These are phyloP conservation scores for Eurypyga helias DNA, from an alignment of 2,113 vertebrate species.

Conservation along the genomic window DNA sequence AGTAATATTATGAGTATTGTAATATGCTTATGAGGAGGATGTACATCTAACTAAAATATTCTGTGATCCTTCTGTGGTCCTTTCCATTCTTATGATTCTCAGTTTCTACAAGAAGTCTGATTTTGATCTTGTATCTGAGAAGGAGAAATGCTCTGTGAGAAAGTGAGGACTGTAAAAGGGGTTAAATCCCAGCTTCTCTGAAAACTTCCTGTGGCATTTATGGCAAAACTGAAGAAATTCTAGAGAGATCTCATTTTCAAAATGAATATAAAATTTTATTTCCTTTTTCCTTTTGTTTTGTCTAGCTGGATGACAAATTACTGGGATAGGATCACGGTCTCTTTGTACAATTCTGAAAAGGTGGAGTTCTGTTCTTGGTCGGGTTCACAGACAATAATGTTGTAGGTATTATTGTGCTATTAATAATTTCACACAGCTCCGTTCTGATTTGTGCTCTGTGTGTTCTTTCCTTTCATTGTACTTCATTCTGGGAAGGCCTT, in stretches of 20 bases:
- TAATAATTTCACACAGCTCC: not conserved
- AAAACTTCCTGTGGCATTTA: not conserved
- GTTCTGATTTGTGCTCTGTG: not conserved
- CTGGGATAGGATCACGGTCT: not conserved
- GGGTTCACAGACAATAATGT: not conserved
- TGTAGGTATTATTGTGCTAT: not conserved
- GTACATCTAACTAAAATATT: not conserved
- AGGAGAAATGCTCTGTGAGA: not conserved
- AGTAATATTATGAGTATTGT: not conserved
- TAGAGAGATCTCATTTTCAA: not conserved
- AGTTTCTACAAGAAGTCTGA: not conserved
- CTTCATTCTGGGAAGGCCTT: not conserved
- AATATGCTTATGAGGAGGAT: not conserved
- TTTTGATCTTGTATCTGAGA: not conserved
- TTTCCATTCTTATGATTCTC: not conserved
- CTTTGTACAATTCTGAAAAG: not conserved
- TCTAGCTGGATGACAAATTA: not conserved
- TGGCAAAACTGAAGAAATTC: not conserved
- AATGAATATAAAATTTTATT: not conserved
- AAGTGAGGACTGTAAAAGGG: not conserved
- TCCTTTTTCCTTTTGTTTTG: not conserved
- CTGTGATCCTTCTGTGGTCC: not conserved
- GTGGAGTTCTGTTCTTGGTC: not conserved
- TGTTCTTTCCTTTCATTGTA: not conserved
- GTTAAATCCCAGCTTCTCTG: not conserved